These are phyloP conservation scores for Andrena flavipes DNA, from an alignment of 2,888 invertebrate species.

Conservation along the genomic window DNA sequence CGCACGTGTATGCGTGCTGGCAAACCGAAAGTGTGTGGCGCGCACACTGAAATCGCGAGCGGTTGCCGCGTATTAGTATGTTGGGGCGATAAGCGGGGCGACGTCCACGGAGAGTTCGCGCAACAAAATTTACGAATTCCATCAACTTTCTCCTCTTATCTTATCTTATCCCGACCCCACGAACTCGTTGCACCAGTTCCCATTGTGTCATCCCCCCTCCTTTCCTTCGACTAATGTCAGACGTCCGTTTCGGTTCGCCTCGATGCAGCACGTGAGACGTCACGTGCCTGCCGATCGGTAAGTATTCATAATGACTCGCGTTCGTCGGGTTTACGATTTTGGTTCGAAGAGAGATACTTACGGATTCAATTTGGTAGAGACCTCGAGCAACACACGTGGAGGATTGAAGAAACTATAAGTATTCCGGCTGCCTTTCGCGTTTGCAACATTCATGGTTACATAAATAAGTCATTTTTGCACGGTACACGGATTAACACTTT, in stretches of 20 bases:
- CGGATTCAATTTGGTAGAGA: too few relatives aligned
- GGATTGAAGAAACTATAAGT: not conserved
- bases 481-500: constrained; percentile 8
- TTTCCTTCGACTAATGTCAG: not conserved
- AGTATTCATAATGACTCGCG: not conserved
- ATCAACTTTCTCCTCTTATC: constrained; percentile 77
- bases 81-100: constrained; percentile 62
- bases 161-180: constrained; percentile 52
- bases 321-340: not conserved
- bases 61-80: constrained; percentile 32
- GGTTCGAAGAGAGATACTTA: not conserved
- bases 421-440: not conserved
- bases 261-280: not conserved
- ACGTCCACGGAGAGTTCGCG: constrained; percentile 52
- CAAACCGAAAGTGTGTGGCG: constrained; percentile 29
- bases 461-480: constrained; percentile 26
- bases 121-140: constrained; percentile 72
- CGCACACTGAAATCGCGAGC: not conserved
- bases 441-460: not conserved
- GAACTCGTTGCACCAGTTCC: constrained; percentile 57
- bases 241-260: not conserved
- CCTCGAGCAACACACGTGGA: not conserved
- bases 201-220: constrained; percentile 25
- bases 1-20: not conserved
- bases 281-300: not conserved